Evolutionary conservation across 2,888 invertebrate species (phyloP).

Genomic region (Subacronicta megacephala): DNA sequence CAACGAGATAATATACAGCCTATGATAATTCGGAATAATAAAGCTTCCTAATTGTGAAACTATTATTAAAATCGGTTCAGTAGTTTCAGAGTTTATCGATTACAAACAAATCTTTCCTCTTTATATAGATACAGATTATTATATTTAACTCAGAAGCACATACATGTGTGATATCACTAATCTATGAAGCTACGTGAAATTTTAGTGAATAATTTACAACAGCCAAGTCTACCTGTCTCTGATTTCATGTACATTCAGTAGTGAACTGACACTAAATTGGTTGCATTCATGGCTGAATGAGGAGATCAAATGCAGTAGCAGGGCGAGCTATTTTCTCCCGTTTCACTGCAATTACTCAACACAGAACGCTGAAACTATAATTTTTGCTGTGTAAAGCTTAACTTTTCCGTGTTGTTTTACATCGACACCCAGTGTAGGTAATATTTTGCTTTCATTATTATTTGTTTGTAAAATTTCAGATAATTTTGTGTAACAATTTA

Average conservation of each 20-base stretch:
- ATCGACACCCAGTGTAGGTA: slow-evolving; percentile 11
- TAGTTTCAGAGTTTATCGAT: no score
- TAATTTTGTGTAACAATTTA: no score
- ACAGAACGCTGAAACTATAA: slow-evolving; percentile 52
- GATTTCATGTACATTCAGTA: slow-evolving; percentile 54
- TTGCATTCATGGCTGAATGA: slow-evolving; percentile 65
- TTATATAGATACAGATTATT: no score
- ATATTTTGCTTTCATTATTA: slow-evolving; percentile 24
- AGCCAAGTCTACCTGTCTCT: slow-evolving; percentile 36
- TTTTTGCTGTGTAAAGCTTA: slow-evolving; percentile 54
- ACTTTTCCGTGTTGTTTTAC: slow-evolving; percentile 25
- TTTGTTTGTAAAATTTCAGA: slow-evolving; percentile 24
- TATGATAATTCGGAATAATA: no score
- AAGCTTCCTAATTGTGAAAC: no score
- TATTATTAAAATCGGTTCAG: no score
- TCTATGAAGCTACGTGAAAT: slow-evolving; percentile 5
- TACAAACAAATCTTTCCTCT: no score
- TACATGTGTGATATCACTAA: background rate
- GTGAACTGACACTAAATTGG: slow-evolving; percentile 64
- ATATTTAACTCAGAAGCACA: background rate
- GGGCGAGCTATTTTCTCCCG: slow-evolving; percentile 50
- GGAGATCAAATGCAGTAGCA: slow-evolving; percentile 65
- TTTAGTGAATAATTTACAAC: slow-evolving; percentile 29
- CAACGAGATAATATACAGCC: no score
- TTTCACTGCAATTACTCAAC: slow-evolving; percentile 56